These are phyloP conservation scores for Epinephelus coioides DNA, from an alignment of 2,797 vertebrate species.

Conservation along the genomic window DNA sequence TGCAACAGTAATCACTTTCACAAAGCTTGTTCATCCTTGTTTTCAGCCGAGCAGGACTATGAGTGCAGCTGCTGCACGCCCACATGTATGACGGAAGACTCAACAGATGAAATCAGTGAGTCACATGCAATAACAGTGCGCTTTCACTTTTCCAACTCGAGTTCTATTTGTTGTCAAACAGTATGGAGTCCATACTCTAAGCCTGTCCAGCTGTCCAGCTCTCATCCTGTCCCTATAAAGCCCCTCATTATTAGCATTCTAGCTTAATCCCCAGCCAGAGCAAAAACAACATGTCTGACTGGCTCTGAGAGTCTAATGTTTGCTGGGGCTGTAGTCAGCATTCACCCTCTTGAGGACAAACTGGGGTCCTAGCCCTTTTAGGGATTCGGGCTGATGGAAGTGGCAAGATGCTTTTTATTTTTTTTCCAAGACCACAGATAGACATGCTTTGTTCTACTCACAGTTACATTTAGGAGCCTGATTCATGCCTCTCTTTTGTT, in stretches of 20 bases:
- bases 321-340: constrained; percentile 57
- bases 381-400: constrained; percentile 5
- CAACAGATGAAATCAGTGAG: constrained; percentile 77
- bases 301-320: constrained; percentile 55
- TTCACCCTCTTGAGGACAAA: constrained; percentile 55
- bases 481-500: constrained; percentile 14
- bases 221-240: constrained; percentile 70
- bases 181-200: constrained; percentile 76
- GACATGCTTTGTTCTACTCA: constrained; percentile 20
- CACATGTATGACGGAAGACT: constrained; percentile 75
- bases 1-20: constrained; percentile 55
- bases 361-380: constrained; percentile 25
- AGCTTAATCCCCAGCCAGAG: constrained; percentile 75
- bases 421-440: constrained; percentile 20
- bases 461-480: constrained; percentile 8
- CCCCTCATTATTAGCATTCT: constrained; percentile 77
- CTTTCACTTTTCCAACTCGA: constrained; percentile 46
- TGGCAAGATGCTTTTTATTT: constrained; percentile 9
- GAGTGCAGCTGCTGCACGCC: constrained; percentile 75
- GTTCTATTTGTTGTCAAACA: constrained; percentile 75
- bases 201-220: constrained; percentile 72
- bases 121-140: constrained; percentile 67
- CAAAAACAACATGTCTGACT: constrained; percentile 78
- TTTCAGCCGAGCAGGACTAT: constrained; percentile 63
- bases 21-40: constrained; percentile 59